A percentile compares a stretch with the other conserved stretches of the same genome.
phyloP scores from a whole-genome alignment of 2,113 vertebrate species.

The Melanerpes aurifrons region DNA sequence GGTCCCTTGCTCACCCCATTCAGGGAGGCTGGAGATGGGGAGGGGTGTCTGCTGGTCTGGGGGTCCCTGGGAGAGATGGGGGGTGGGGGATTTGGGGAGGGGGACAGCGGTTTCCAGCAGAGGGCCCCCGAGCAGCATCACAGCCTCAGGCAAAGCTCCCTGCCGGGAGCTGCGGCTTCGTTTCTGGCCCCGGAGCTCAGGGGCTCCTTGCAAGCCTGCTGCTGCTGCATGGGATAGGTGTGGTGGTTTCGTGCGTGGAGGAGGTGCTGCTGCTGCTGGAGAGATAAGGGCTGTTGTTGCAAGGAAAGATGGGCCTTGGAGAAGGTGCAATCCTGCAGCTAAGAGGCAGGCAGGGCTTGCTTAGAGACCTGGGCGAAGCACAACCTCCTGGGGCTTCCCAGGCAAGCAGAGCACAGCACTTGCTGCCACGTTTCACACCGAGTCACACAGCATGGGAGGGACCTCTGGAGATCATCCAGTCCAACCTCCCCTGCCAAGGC shows the following conservation, averaged over 20 bases:
- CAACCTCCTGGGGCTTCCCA: not conserved
- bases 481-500: too few relatives aligned
- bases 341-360: not conserved
- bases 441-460: too few relatives aligned
- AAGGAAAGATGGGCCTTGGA: fast-evolving
- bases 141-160: not conserved
- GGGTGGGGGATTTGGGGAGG: too few relatives aligned
- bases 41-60: not conserved
- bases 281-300: not conserved
- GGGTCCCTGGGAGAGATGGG: not conserved
- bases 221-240: fast-evolving
- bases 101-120: not conserved
- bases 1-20: not conserved
- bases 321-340: not conserved
- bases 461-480: too few relatives aligned
- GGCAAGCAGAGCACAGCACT: too few relatives aligned
- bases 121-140: not conserved
- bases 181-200: not conserved
- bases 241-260: not conserved
- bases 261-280: not conserved
- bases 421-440: not conserved
- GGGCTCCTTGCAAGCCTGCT: not conserved
- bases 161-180: not conserved
- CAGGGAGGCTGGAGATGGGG: not conserved
- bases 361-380: not conserved